Conservation (phyloP, 2,113 vertebrate genomes). For the Entomyzon cyanotis region DNA sequence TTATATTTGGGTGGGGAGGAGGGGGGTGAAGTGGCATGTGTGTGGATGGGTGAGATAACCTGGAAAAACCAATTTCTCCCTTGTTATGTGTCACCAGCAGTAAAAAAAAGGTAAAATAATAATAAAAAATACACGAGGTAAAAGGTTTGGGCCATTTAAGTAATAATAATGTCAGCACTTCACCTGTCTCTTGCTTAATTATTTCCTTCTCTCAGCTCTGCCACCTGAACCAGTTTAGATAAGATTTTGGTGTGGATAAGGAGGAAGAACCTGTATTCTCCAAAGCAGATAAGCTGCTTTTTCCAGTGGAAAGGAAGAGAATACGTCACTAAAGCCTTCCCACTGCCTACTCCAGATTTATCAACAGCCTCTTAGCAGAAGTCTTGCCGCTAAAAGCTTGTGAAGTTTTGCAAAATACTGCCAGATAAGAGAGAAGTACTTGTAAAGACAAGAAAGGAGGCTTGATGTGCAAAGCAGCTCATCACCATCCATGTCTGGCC, state of each 20-base stretch:
- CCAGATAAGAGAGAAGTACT: neutral
- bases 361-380: neutral
- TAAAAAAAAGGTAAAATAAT: neutral
- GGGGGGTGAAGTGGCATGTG: neutral
- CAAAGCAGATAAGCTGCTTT: conserved; percentile 19
- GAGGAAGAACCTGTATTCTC: conserved; percentile 38
- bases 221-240: conserved; percentile 70
- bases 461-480: neutral
- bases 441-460: neutral
- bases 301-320: neutral
- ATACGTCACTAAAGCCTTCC: neutral
- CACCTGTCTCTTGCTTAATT: conserved; percentile 69
- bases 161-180: conserved; percentile 72
- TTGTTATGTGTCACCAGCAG: neutral
- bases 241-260: conserved; percentile 59
- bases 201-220: conserved; percentile 55
- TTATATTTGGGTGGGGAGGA: conserved; percentile 45
- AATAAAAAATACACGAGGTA: neutral
- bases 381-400: neutral
- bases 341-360: neutral
- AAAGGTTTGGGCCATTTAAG: conserved; percentile 63
- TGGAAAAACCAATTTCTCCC: neutral
- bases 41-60: conserved; percentile 57
- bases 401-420: neutral
- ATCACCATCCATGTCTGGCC: accelerated